Conservation (phyloP, 2,113 vertebrate species). For the Haemorhous mexicanus region DNA sequence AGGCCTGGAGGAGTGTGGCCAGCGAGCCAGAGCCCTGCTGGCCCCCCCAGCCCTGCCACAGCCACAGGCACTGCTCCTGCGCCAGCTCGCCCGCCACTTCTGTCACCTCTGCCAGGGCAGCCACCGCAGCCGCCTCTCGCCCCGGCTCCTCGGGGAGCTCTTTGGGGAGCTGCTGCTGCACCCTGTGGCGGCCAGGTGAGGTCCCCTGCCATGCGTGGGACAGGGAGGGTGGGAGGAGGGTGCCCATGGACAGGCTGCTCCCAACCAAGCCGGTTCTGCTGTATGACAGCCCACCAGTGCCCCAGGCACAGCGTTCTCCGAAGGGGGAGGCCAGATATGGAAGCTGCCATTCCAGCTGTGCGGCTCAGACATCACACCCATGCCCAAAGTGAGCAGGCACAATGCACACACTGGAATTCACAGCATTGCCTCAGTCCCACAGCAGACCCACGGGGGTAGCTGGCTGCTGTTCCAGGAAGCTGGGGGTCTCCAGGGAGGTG, state of each 20-base stretch:
- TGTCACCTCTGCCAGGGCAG: constrained; percentile 63
- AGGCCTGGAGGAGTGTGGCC: constrained; percentile 75
- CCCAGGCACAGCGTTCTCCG: rapidly evolving
- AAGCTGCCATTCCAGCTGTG: not conserved
- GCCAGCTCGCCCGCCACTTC: constrained; percentile 72
- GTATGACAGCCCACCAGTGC: not conserved
- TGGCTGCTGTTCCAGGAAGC: rapidly evolving
- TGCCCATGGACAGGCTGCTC: rapidly evolving
- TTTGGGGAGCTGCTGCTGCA: constrained; percentile 74
- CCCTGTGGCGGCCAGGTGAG: constrained; percentile 69
- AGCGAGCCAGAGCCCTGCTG: constrained; percentile 76
- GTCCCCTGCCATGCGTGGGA: rapidly evolving
- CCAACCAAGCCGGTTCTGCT: not conserved
- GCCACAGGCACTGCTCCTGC: constrained; percentile 74
- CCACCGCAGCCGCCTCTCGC: constrained; percentile 29
- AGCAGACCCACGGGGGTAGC: rapidly evolving
- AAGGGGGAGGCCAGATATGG: not conserved
- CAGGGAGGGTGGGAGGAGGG: rapidly evolving
- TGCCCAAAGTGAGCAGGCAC: rapidly evolving
- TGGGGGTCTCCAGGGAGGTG: rapidly evolving
- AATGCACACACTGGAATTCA: rapidly evolving
- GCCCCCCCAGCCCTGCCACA: constrained; percentile 75
- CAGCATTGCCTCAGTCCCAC: rapidly evolving
- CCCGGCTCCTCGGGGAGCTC: constrained; percentile 71
- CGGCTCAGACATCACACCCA: rapidly evolving